A percentile compares a stretch with the other conserved stretches of the same genome.
Evolutionary conservation across 2,113 vertebrate species (phyloP).

Genomic region (Rhinopomastus cyanomelas): DNA sequence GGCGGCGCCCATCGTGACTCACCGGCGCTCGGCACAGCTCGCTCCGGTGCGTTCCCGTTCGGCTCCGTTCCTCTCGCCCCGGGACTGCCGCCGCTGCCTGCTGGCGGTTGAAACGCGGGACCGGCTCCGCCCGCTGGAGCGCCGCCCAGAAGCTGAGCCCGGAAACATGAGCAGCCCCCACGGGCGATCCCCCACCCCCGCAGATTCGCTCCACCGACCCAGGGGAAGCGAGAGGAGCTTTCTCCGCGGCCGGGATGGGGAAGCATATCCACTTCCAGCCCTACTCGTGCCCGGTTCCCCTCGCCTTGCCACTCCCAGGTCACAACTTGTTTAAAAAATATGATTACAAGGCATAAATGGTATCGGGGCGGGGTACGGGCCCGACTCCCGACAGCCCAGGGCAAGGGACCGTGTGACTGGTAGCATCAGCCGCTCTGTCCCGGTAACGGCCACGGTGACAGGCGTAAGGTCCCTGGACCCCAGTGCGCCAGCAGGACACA

Average conservation of each 20-base stretch:
- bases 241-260: too few relatives aligned
- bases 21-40: background rate
- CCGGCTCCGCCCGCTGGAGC: background rate
- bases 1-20: background rate
- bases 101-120: too few relatives aligned
- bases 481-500: background rate
- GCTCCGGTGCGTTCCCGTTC: background rate
- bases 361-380: background rate
- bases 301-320: background rate
- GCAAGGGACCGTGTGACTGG: background rate
- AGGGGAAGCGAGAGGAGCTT: too few relatives aligned
- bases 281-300: rapidly evolving
- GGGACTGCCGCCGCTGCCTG: background rate
- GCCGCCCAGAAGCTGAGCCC: background rate
- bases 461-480: background rate
- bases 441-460: too few relatives aligned
- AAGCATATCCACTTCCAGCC: background rate
- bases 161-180: background rate
- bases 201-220: too few relatives aligned
- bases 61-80: background rate
- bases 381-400: too few relatives aligned
- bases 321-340: rapidly evolving
- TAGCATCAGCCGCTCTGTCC: background rate
- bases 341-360: rapidly evolving
- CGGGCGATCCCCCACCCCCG: background rate